These are phyloP conservation scores for Pteruthius melanotis DNA, from an alignment of 2,113 vertebrate species.

Conservation along the genomic window DNA sequence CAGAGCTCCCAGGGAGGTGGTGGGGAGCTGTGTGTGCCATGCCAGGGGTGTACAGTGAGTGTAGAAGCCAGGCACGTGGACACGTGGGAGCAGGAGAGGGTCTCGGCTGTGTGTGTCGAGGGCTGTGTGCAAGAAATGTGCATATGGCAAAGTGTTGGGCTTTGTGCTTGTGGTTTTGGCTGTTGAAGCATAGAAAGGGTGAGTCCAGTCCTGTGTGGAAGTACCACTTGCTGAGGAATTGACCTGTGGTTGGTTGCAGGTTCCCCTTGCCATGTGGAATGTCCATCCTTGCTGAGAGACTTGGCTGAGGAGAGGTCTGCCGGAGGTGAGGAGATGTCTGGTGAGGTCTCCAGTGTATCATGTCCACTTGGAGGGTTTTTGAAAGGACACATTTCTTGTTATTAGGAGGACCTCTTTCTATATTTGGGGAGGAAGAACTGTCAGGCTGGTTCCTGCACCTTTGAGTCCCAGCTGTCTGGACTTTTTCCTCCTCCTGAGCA, in stretches of 20 bases:
- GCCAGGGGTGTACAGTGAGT: rapidly evolving
- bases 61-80: rapidly evolving
- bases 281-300: not conserved
- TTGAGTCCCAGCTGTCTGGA: not conserved
- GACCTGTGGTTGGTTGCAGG: not conserved
- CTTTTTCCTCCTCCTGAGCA: not conserved
- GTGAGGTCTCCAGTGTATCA: not conserved
- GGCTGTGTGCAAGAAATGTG: rapidly evolving
- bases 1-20: not conserved
- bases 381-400: not conserved
- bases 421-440: not conserved
- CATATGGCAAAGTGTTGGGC: not conserved
- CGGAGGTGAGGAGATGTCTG: not conserved
- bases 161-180: not conserved
- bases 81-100: rapidly evolving
- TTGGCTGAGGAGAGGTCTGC: not conserved
- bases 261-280: not conserved
- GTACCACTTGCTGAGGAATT: not conserved
- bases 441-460: not conserved
- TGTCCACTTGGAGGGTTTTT: not conserved
- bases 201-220: not conserved
- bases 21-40: not conserved
- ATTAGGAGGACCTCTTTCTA: not conserved
- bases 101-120: rapidly evolving
- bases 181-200: not conserved